Base-by-base conservation (phyloP, 2,797 vertebrate species). In the Mallotus villosus region DNA sequence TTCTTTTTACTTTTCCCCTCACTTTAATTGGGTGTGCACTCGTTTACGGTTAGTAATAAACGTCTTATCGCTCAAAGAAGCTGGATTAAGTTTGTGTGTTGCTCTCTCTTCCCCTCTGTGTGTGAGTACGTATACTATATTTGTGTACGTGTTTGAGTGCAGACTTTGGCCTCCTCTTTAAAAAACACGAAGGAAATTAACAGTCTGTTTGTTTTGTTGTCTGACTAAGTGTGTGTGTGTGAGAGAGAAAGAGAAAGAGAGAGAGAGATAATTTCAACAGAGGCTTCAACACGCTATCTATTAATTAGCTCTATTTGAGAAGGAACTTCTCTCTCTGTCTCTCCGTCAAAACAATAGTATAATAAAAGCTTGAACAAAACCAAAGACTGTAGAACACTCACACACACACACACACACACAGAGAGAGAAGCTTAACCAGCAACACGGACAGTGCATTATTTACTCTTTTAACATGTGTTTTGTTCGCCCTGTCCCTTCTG, bases 261-360 rank as follows among this genome's bases (percentile, higher is more conserved):
- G 29, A 62, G 22, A 34, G 16, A 75, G 75, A 73, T 75, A 79
- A 34, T 34, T 34, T 34, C 32, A 5, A 34, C 81, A 76, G 79
- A 74, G 72, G 68, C 80, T 78, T 66, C 64, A 72, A 72, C 71
- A 71, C 74, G 77, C 78, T 85, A 85, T 86, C 86, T 88, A 80
- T 86, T 88, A 88, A 88, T 88, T 88, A 88, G 81, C 75, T 84
- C 70, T 65, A 55, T 87, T 79, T 84, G 77, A 86, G 74, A 72
- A 74, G 66, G 73, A 65, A 61, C 73, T 63, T 29, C 17, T 21
- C 67, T 62, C 64, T 29, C 58, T 12, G 14, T 32, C 49, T 41
- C 69, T 60, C 22, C 68, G 60, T 69, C 67, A 65, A 41, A 53
- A 53, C 37, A 71, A 76, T 64, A 74, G 53, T 60, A 51, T 53